phyloP scores from a whole-genome alignment of 2,797 vertebrate species.

The Falco rusticolus region DNA sequence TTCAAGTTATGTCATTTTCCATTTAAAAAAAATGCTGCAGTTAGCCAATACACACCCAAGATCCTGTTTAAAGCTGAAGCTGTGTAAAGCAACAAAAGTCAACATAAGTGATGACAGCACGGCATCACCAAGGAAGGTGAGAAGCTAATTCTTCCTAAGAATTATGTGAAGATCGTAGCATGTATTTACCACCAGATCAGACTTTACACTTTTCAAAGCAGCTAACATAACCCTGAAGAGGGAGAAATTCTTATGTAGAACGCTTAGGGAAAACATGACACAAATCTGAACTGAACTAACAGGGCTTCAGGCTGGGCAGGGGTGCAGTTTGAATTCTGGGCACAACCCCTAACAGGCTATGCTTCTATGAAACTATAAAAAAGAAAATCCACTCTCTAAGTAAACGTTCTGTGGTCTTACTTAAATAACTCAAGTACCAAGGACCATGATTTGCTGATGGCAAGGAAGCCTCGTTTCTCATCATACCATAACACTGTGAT shows the following conservation, averaged over 20 bases:
- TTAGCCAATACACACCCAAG: slow-evolving; percentile 17
- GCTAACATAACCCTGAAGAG: background rate
- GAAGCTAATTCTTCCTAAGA: background rate
- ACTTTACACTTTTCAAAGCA: background rate
- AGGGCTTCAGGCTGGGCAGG: background rate
- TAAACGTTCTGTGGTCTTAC: background rate
- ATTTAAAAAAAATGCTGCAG: background rate
- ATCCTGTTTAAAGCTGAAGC: slow-evolving; percentile 43
- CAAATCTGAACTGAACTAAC: background rate
- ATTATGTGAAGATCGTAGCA: background rate
- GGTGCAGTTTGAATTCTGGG: background rate
- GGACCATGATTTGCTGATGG: background rate
- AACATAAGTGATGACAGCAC: background rate
- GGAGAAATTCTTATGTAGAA: background rate
- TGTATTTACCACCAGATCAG: background rate
- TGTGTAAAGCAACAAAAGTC: slow-evolving; percentile 4
- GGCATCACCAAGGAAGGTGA: background rate
- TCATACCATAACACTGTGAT: accelerated
- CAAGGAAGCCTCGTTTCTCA: background rate
- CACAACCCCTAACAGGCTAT: background rate
- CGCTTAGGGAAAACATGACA: background rate
- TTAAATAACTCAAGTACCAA: background rate
- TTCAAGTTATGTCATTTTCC: background rate
- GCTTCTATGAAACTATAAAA: background rate
- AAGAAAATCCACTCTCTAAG: background rate